A percentile compares a stretch with the other conserved stretches of the same genome.
Evolutionary conservation across 2,888 invertebrate genomes (phyloP).

Genomic region (Lysandra coridon): DNA sequence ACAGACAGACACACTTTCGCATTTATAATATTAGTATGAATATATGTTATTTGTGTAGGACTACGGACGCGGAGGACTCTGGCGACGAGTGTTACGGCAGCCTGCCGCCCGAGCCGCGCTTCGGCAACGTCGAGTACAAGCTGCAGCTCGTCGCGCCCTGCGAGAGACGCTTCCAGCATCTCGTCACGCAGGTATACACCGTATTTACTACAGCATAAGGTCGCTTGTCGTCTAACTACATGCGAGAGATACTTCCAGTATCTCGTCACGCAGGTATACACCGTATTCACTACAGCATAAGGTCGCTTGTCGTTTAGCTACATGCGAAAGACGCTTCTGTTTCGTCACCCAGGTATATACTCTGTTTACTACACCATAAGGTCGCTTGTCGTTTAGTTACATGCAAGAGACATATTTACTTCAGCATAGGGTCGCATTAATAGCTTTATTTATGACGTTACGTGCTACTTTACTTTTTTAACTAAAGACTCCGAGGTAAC

Average conservation of each 20-base stretch:
- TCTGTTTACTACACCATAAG: no score
- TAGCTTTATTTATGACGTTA: no score
- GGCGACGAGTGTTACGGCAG: conserved; percentile 73
- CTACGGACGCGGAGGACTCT: conserved; percentile 62
- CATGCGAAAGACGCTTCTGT: not conserved
- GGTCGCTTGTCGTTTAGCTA: not conserved
- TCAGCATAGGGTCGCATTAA: no score
- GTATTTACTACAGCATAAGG: not conserved
- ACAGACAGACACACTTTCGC: no score
- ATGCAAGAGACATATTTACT: no score
- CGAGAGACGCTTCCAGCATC: conserved; percentile 92
- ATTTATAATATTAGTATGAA: no score
- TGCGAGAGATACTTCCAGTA: conserved; percentile 94
- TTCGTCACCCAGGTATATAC: no score
- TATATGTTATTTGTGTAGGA: conserved; percentile 47
- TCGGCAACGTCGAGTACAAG: conserved; percentile 98
- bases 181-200: conserved; percentile 92
- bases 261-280: conserved; percentile 92
- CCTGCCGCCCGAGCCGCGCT: conserved; percentile 94
- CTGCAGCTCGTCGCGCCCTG: conserved; percentile 95
- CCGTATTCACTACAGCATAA: not conserved
- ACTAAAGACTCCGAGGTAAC: no score
- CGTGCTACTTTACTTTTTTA: no score
- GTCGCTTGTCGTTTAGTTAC: no score
- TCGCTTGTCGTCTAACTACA: not conserved